Conservation (phyloP, 1,140 invertebrate genomes). For the Philotrypesis tridentata region DNA sequence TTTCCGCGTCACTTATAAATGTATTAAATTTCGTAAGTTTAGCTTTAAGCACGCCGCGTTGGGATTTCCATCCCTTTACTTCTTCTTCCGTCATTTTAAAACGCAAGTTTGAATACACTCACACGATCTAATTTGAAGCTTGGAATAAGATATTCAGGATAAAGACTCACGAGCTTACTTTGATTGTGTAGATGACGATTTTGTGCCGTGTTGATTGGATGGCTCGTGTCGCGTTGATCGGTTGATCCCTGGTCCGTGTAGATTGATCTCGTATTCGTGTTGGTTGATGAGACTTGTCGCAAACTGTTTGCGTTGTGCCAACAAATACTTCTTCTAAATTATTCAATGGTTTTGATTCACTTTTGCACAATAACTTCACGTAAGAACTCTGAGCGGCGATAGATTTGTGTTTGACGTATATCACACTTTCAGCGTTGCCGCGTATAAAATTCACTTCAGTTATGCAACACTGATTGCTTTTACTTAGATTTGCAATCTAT, state of each 20-base stretch:
- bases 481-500: background rate
- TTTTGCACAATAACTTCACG: no score
- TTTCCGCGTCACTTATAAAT: background rate
- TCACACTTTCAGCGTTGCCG: background rate
- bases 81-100: background rate
- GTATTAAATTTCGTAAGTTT: background rate
- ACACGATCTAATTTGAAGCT: background rate
- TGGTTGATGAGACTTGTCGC: no score
- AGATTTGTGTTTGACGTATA: background rate
- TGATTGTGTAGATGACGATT: background rate
- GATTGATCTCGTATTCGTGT: no score
- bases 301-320: no score
- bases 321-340: no score
- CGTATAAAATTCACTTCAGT: background rate
- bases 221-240: background rate
- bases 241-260: background rate
- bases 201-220: background rate
- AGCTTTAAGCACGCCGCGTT: background rate
- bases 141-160: background rate
- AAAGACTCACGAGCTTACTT: background rate
- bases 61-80: background rate
- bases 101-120: background rate
- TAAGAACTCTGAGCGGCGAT: no score
- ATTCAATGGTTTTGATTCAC: no score
- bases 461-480: background rate